Conservation (phyloP, 2,113 vertebrate genomes). For the Hyperoodon ampullatus region DNA sequence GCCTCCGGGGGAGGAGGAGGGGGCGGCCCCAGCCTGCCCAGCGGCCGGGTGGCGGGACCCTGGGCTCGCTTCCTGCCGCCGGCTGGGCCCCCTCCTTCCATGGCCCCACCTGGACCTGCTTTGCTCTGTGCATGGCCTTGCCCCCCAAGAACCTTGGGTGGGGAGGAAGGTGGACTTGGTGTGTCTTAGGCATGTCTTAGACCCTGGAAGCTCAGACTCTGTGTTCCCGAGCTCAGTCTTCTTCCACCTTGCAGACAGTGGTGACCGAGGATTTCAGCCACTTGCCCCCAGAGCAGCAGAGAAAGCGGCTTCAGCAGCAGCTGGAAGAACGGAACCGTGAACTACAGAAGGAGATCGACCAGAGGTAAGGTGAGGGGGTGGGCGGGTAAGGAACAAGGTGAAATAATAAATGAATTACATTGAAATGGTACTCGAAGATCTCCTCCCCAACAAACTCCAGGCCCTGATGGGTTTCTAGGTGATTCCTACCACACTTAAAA, state of each 20-base stretch:
- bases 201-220: background rate
- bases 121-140: conserved; percentile 75
- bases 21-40: background rate
- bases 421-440: background rate
- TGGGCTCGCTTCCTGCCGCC: conserved; percentile 70
- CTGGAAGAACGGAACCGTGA: conserved; percentile 79
- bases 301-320: conserved; percentile 82
- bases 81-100: conserved; percentile 45
- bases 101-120: conserved; percentile 52
- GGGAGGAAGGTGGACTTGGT: conserved; percentile 47
- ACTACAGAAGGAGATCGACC: conserved; percentile 83
- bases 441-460: background rate
- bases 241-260: conserved; percentile 67
- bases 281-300: conserved; percentile 82
- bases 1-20: background rate
- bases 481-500: background rate
- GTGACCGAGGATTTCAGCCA: conserved; percentile 83
- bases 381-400: no score
- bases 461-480: background rate
- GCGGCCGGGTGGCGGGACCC: conserved; percentile 58
- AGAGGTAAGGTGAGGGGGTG: conserved; percentile 72
- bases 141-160: background rate
- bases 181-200: background rate
- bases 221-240: background rate
- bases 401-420: background rate